phyloP scores from a whole-genome alignment of 2,113 vertebrate species.

The Stomatorhinus ivindoensis region DNA sequence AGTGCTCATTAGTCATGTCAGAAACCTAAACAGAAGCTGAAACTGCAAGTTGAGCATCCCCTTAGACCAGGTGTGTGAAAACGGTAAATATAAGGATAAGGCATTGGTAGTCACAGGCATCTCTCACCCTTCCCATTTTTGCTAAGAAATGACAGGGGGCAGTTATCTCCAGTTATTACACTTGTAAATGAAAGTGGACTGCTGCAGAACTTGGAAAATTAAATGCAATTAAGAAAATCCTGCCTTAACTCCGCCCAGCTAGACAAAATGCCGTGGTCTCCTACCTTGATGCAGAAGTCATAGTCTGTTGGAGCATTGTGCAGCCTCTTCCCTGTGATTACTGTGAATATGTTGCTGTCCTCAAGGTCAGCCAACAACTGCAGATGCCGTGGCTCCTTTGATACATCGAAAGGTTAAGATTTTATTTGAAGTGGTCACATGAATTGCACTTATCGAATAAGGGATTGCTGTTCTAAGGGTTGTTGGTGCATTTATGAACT shows the following conservation, averaged over 20 bases:
- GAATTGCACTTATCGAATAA: background rate
- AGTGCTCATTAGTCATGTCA: background rate
- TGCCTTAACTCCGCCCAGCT: background rate
- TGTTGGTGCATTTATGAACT: background rate
- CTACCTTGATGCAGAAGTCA: slow-evolving; percentile 91
- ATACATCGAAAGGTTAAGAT: background rate
- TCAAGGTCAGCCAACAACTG: slow-evolving; percentile 84
- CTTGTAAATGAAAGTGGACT: background rate
- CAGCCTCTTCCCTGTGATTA: slow-evolving; percentile 73
- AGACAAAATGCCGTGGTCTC: background rate
- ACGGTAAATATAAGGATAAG: background rate
- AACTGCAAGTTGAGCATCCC: background rate
- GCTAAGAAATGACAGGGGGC: background rate
- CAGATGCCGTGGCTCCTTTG: slow-evolving; percentile 83
- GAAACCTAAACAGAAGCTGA: background rate
- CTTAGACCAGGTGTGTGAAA: background rate
- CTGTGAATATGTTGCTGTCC: slow-evolving; percentile 76
- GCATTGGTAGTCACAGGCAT: background rate
- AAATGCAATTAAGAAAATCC: background rate
- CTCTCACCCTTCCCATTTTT: background rate
- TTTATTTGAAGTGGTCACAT: background rate
- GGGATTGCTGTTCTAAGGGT: background rate
- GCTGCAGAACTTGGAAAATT: background rate
- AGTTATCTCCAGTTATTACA: background rate
- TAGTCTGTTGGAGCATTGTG: slow-evolving; percentile 78